Evolutionary conservation across 2,888 invertebrate genomes (phyloP), one percentile per base, ranked within the genome.

Genomic region (Xestobium rufovillosum): DNA sequence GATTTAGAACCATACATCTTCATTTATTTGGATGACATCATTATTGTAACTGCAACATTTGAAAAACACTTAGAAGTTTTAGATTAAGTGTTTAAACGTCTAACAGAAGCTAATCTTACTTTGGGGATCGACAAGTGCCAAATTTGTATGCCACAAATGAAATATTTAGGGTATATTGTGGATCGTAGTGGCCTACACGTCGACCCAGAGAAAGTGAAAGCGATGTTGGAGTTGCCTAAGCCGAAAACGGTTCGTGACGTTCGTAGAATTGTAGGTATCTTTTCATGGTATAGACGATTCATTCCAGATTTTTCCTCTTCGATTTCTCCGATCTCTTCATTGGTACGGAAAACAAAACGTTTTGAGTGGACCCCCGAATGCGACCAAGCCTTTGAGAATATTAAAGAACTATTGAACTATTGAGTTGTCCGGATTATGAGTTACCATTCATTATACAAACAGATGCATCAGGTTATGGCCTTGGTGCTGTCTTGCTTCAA

Each of bases 401-500:
- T 37, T 12, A 37, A 37, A 15, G 17, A 27, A 14, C 10, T 8
- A 12, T 19, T 31, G n/a, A 9, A 14, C 26, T 38, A 16, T 16
- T 38, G n/a, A 16, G 30, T 9, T 36, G 38, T 26, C 38, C 38
- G 12, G 34, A 38, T 17, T 38, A 34, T 15, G 11, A n/a, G n/a
- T n/a, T n/a, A n/a, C n/a, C n/a, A n/a, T n/a, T n/a, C n/a, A n/a
- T n/a, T n/a, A n/a, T n/a, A n/a, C n/a, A n/a, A n/a, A n/a, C n/a
- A n/a, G n/a, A n/a, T n/a, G n/a, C n/a, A n/a, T n/a, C n/a, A n/a
- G 27, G 32, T 8, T 19, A 15, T 15, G 51, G 47, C 3, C 12
- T 51, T 1, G 48, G 44, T 2, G 40, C 36, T 4, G 45, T 48
- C 3, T 16, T 49, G 3, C n/a, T 10, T 10, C 32, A 32, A 19